These are phyloP conservation scores for Musca domestica DNA, from an alignment of 1,140 invertebrate genomes.

Conservation along the genomic window DNA sequence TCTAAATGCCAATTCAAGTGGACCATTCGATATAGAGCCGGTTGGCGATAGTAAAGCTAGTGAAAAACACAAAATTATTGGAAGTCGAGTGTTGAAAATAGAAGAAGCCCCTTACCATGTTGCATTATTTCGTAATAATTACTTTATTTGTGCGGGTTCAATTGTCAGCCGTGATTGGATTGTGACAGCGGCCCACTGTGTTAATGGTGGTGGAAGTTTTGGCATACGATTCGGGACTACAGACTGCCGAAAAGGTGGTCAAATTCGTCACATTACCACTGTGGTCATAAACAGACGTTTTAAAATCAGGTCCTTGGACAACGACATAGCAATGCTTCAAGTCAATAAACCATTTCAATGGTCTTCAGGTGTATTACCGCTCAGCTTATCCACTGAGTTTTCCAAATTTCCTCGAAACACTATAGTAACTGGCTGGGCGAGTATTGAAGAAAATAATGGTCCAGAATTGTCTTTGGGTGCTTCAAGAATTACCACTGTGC, in stretches of 20 bases:
- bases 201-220: conserved; percentile 7
- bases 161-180: conserved; percentile 32
- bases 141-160: conserved; percentile 33
- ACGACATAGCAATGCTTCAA: conserved; percentile 23
- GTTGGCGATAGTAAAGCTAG: too few relatives aligned
- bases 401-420: too few relatives aligned
- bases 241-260: background rate
- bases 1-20: too few relatives aligned
- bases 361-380: conserved; percentile 6
- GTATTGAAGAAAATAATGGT: conserved; percentile 8
- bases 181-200: conserved; percentile 39
- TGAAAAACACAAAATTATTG: too few relatives aligned
- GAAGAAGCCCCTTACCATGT: conserved; percentile 30
- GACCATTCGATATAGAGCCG: too few relatives aligned
- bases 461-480: conserved; percentile 9
- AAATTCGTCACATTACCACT: background rate
- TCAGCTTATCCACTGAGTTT: conserved; percentile 28
- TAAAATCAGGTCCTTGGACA: conserved; percentile 28
- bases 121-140: conserved; percentile 30
- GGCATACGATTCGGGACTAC: background rate
- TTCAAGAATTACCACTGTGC: background rate
- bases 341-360: conserved; percentile 25
- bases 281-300: conserved; percentile 34
- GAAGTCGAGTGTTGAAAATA: too few relatives aligned
- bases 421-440: conserved; percentile 38